Evolutionary conservation across 1,140 invertebrate genomes (phyloP).

Genomic region (Ceratoteleas bidentatus): DNA sequence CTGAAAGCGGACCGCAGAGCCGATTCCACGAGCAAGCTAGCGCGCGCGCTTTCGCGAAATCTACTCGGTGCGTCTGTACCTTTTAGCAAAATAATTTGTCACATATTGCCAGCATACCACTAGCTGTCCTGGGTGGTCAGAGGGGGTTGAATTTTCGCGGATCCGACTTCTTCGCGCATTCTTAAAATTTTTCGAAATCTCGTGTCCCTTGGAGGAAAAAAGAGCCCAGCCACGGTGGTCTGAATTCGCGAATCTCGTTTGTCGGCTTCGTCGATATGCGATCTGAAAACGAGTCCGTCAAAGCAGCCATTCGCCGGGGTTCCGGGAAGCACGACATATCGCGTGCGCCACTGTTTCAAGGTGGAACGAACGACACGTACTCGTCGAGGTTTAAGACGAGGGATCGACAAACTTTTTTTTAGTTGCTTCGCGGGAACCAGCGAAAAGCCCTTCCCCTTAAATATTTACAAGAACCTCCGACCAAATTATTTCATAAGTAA

Average conservation of each 20-base stretch:
- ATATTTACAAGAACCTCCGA: conserved; percentile 48
- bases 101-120: too few species aligned
- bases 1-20: not conserved
- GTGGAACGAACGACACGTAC: conserved; percentile 70
- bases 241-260: conserved; percentile 67
- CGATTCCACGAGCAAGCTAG: conserved; percentile 21
- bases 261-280: conserved; percentile 68
- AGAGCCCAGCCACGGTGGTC: conserved; percentile 66
- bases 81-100: too few species aligned
- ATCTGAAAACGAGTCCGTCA: conserved; percentile 58
- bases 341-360: conserved; percentile 67
- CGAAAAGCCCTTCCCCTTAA: conserved; percentile 57
- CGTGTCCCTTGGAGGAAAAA: conserved; percentile 56
- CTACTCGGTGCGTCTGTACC: conserved; percentile 2
- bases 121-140: too few species aligned
- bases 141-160: too few species aligned
- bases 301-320: conserved; percentile 48
- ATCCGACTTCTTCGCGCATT: too few species aligned
- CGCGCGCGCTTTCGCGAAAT: conserved; percentile 67
- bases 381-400: conserved; percentile 40
- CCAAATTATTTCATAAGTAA: conserved; percentile 50
- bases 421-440: conserved; percentile 46
- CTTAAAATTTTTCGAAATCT: too few species aligned
- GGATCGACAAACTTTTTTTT: conserved; percentile 50
- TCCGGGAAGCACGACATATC: conserved; percentile 69